Evolutionary conservation across 2,888 invertebrate species (phyloP), one percentile per base, ranked within the genome.

Genomic region (Lumbricus terrestris): DNA sequence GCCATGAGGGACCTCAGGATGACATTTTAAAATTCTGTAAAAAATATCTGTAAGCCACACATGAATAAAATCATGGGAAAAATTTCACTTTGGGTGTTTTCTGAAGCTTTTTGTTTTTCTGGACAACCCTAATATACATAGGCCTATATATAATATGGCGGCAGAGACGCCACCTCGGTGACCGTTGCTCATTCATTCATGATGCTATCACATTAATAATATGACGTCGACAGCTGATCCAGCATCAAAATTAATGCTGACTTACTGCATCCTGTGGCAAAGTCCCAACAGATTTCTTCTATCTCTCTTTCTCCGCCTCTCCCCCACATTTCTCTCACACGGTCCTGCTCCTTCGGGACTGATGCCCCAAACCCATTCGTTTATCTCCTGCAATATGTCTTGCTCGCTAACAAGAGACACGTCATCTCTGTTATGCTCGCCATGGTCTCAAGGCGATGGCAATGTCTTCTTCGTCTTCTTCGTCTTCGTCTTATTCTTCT

Each of bases 381-480:
- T 29, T 69, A n/a, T 69, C 69, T n/a, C 11, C 69, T 69, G 69
- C n/a, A n/a, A 69, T 69, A 69, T 69, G 69, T 69, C 69, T 69
- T 69, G 1, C 69, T 69, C n/a, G 69, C 69, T 69, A n/a, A 69
- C 69, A 69, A 69, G 69, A 69, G 29, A 69, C n/a, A n/a, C 69
- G 69, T 69, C 69, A 69, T 69, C 69, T 69, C n/a, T 69, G 69
- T 69, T 69, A 69, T n/a, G n/a, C n/a, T n/a, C n/a, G n/a, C n/a
- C n/a, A n/a, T n/a, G n/a, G n/a, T n/a, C n/a, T n/a, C n/a, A n/a
- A n/a, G n/a, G n/a, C n/a, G n/a, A n/a, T n/a, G n/a, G n/a, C n/a
- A n/a, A n/a, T n/a, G n/a, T n/a, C n/a, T n/a, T n/a, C n/a, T n/a
- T n/a, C n/a, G n/a, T 11, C 69, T 69, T 69, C 69, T 3, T 69